phyloP scores from a whole-genome alignment of 2,888 invertebrate species.

The Chrysopilus asiliformis region DNA sequence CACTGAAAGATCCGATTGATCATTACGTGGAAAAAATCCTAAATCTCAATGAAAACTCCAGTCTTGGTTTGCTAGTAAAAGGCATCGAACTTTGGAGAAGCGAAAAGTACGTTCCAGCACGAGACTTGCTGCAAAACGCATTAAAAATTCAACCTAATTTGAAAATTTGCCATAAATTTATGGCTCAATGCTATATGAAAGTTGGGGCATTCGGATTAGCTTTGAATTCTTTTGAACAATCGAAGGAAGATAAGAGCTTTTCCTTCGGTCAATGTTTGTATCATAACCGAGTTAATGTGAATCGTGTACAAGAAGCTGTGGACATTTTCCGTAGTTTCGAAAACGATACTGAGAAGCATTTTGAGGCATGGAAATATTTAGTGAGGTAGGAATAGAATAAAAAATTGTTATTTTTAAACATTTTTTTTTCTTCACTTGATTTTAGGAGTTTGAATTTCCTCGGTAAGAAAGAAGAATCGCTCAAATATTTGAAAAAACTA shows the following conservation, averaged over 20 bases:
- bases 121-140: conserved; percentile 37
- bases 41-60: conserved; percentile 44
- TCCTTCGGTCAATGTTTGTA: conserved; percentile 25
- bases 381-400: too few species aligned
- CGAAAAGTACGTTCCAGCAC: conserved; percentile 42
- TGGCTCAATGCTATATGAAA: conserved; percentile 37
- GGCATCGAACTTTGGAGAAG: conserved; percentile 42
- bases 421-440: too few species aligned
- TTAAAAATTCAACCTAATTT: conserved; percentile 34
- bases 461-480: background rate
- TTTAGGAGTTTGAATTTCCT: too few species aligned
- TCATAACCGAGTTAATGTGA: conserved; percentile 17
- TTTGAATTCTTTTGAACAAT: conserved; percentile 19
- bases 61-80: conserved; percentile 47
- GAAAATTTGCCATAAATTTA: conserved; percentile 37
- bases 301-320: conserved; percentile 38
- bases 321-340: too few species aligned
- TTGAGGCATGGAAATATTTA: too few species aligned
- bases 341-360: too few species aligned
- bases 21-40: conserved; percentile 41
- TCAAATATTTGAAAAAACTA: background rate
- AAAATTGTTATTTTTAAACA: too few species aligned
- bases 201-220: conserved; percentile 42
- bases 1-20: conserved; percentile 36
- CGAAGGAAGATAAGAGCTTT: conserved; percentile 15